Percentiles rank a stretch among this genome's conserved stretches.
Evolutionary conservation across 2,797 vertebrate species (phyloP).

Genomic region (Typhlichthys eigenmanni): DNA sequence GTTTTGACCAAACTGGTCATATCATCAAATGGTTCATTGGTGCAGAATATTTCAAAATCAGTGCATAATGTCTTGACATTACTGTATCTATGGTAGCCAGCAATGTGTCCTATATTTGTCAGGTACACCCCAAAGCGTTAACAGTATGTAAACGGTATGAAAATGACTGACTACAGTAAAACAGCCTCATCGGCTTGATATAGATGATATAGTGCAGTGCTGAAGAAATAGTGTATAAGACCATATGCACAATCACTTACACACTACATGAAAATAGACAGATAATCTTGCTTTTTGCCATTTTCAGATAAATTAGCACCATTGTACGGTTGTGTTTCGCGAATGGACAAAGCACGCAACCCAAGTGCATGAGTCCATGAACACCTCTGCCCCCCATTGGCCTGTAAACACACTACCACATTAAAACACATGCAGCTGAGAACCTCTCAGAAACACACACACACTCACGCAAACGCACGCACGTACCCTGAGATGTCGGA

Average conservation of each 20-base stretch:
- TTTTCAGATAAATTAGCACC: neutral
- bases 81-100: too few relatives aligned
- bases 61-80: too few relatives aligned
- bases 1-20: too few relatives aligned
- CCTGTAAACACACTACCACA: neutral
- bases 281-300: too few relatives aligned
- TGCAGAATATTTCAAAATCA: too few relatives aligned
- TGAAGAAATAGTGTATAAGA: neutral
- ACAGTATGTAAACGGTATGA: neutral
- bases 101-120: neutral
- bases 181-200: neutral
- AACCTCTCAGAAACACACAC: conserved; percentile 3
- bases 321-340: too few relatives aligned
- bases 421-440: neutral
- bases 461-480: conserved; percentile 2
- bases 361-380: neutral
- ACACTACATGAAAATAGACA: too few relatives aligned
- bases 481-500: conserved; percentile 96
- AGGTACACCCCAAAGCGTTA: neutral
- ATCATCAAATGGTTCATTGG: neutral
- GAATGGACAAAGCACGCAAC: neutral
- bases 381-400: too few relatives aligned
- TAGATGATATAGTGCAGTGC: too few relatives aligned
- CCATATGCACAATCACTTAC: too few relatives aligned
- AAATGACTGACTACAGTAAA: conserved; percentile 8